phyloP scores from a whole-genome alignment of 2,113 vertebrate genomes.

The Dicerorhinus sumatrensis region DNA sequence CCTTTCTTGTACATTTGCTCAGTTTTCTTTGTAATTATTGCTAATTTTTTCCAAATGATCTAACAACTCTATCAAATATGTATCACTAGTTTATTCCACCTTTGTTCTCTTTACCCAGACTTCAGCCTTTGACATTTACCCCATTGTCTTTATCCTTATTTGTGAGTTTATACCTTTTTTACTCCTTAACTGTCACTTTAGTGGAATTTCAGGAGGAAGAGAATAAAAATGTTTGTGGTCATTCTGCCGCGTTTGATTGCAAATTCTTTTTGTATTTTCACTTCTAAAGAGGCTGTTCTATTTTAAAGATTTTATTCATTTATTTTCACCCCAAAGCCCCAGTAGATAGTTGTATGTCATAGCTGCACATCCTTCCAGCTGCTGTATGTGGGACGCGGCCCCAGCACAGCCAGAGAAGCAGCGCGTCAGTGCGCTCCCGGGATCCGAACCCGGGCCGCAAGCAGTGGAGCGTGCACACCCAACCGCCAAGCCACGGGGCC shows the following conservation, averaged over 20 bases:
- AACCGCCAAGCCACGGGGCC: too few relatives aligned
- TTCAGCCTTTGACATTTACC: neutral
- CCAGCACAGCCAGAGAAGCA: too few relatives aligned
- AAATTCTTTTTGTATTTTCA: constrained; percentile 23
- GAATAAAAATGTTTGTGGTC: neutral
- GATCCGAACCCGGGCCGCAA: too few relatives aligned
- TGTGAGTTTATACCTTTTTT: neutral
- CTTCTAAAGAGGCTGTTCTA: neutral
- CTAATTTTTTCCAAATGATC: neutral
- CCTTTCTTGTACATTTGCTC: constrained; percentile 13
- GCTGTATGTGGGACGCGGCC: too few relatives aligned
- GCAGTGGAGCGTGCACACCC: too few relatives aligned
- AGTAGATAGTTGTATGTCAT: too few relatives aligned
- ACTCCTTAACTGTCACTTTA: neutral
- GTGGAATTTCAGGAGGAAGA: constrained; percentile 28
- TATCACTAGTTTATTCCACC: neutral
- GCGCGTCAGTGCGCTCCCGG: too few relatives aligned
- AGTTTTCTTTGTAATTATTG: constrained; percentile 7
- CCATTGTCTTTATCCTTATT: constrained; percentile 12
- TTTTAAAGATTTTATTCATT: too few relatives aligned
- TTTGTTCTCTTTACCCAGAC: neutral
- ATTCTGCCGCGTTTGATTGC: neutral
- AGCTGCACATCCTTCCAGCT: too few relatives aligned
- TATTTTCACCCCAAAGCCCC: too few relatives aligned
- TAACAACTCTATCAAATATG: neutral